Conservation (phyloP, 2,888 invertebrate genomes). For the Cheilosia vernalis region DNA sequence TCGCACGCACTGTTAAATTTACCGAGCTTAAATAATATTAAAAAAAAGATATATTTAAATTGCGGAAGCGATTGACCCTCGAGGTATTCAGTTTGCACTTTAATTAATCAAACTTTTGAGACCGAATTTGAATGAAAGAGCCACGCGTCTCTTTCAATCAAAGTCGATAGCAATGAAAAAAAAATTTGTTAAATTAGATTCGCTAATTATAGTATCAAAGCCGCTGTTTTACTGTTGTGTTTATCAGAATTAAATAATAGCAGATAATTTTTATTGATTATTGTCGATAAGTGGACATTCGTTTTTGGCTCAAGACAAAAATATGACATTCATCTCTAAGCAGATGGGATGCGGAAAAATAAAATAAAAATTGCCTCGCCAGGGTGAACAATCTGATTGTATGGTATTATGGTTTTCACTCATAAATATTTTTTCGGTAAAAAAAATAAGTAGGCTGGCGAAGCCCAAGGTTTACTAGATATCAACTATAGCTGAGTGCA, state of each 20-base stretch:
- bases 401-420: too few species aligned
- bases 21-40: background rate
- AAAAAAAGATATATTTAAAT: conserved; percentile 7
- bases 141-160: background rate
- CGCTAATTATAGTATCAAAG: conserved; percentile 13
- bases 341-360: too few species aligned
- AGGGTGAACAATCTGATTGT: too few species aligned
- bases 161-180: background rate
- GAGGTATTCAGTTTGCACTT: conserved; percentile 7
- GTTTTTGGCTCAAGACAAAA: background rate
- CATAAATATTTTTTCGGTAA: too few species aligned
- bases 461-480: too few species aligned
- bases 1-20: background rate
- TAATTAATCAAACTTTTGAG: conserved; percentile 25
- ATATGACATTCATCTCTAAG: too few species aligned
- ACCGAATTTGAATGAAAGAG: background rate
- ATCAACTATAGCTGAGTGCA: too few species aligned
- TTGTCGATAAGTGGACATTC: background rate
- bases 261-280: conserved; percentile 2
- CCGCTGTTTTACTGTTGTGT: conserved; percentile 10
- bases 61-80: conserved; percentile 34
- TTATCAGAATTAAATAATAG: background rate
- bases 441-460: too few species aligned
- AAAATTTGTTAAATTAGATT: background rate
- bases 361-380: too few species aligned